Conservation (phyloP, 2,888 invertebrate genomes). For the Heliconius ismenius region DNA sequence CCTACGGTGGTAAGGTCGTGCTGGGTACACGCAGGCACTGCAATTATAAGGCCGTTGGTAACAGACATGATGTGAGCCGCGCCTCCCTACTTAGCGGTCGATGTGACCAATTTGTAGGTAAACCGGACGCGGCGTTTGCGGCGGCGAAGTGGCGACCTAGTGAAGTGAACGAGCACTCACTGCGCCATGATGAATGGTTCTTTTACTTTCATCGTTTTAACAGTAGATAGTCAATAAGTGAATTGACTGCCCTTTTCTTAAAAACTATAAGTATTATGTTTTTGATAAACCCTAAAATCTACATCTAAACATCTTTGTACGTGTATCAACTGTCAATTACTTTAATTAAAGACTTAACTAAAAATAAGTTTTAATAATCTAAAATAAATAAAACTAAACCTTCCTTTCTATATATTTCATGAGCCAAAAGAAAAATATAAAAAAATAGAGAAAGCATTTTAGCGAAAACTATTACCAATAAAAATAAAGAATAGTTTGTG, state of each 20-base stretch:
- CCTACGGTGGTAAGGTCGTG: slow-evolving; percentile 28
- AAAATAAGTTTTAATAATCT: too few relatives aligned
- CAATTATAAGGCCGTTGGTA: slow-evolving; percentile 39
- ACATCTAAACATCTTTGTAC: not conserved
- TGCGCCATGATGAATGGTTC: slow-evolving; percentile 65
- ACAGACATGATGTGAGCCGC: slow-evolving; percentile 43
- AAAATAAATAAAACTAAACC: not conserved
- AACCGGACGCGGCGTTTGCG: slow-evolving; percentile 68
- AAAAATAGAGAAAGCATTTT: slow-evolving; percentile 33
- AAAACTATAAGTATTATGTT: not conserved
- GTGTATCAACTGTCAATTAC: not conserved
- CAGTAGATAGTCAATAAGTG: slow-evolving; percentile 43
- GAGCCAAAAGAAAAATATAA: slow-evolving; percentile 25
- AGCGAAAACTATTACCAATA: slow-evolving; percentile 23
- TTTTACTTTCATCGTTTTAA: slow-evolving; percentile 76
- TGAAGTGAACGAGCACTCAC: slow-evolving; percentile 55
- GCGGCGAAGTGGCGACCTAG: slow-evolving; percentile 60
- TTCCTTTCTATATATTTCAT: not conserved
- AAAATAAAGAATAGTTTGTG: slow-evolving; percentile 30
- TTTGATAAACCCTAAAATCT: not conserved
- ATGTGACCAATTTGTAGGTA: slow-evolving; percentile 76
- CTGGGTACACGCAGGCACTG: slow-evolving; percentile 25
- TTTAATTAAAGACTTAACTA: too few relatives aligned
- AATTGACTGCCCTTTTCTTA: not conserved
- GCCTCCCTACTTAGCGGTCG: slow-evolving; percentile 75